Evolutionary conservation across 2,113 vertebrate genomes (phyloP), one percentile per base, ranked within the genome.

Genomic region (Sminthopsis crassicaudata): DNA sequence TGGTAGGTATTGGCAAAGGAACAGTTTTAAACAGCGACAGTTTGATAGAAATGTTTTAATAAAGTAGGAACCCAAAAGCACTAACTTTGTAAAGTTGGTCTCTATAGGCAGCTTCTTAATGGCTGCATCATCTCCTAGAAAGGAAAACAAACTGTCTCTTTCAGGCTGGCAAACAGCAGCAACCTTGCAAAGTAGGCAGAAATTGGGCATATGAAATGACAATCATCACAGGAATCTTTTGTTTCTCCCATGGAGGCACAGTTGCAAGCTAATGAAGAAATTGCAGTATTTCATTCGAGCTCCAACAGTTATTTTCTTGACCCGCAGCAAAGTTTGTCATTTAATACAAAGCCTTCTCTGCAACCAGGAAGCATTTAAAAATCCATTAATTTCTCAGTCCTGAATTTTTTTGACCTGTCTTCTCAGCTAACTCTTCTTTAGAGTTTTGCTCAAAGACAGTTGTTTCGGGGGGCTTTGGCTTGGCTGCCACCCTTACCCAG

Each of bases 351-450:
- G 55, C 93, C 24, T 54, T 90, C 2, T 11, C 46, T 67, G 46
- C n/a, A 84, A 76, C 4, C 24, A 84, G 42, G 76, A 93, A 94
- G 16, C 94, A 93, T n/a, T 89, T 96, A 54, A 95, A 94, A 51
- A 12, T 46, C 57, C 42, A 51, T 91, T 46, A 93, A 91, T n/a
- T 51, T 19, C 89, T 90, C 2, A n/a, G 23, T 53, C 52, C 88
- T 54, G 50, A 48, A 53, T 90, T 89, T 92, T 89, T 93, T 26
- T 52, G 93, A 53, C 88, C 10, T 90, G 25, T 95, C 93, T 93
- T 96, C 91, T 90, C 50, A 57, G 92, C 67, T 91, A 36, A 94
- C 16, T 93, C 42, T 51, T 95, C 51, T 90, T 53, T 46, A 30
- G 54, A 52, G 54, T 27, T 93, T 57, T 84, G 93, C 90, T 92